Conservation (phyloP, 2,888 invertebrate species). For the Melolontha melolontha region DNA sequence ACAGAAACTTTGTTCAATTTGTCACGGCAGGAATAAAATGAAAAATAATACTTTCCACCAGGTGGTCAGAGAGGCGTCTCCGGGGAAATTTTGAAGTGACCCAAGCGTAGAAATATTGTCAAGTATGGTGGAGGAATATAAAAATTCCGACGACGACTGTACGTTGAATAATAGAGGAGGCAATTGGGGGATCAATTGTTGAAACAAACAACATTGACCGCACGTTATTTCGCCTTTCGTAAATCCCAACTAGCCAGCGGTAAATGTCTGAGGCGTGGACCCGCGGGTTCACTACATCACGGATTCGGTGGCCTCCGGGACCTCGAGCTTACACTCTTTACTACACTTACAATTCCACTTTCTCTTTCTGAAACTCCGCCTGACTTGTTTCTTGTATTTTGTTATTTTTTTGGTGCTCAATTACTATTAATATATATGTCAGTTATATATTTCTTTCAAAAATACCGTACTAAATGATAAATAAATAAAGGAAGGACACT, state of each 20-base stretch:
- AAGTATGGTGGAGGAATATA: conserved; percentile 56
- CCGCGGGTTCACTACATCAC: conserved; percentile 60
- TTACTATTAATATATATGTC: too few species aligned
- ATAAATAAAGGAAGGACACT: too few species aligned
- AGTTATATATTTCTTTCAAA: too few species aligned
- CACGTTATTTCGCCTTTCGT: conserved; percentile 57
- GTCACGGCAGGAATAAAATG: conserved; percentile 49
- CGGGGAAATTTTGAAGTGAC: conserved; percentile 56
- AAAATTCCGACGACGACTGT: conserved; percentile 51
- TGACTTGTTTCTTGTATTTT: conserved; percentile 16
- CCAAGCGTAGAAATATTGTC: conserved; percentile 56
- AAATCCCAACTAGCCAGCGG: conserved; percentile 61
- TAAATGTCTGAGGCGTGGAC: conserved; percentile 56
- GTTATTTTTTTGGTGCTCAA: conserved; percentile 28
- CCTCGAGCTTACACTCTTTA: conserved; percentile 51
- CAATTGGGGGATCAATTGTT: conserved; percentile 59
- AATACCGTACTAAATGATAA: too few species aligned
- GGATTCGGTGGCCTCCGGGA: conserved; percentile 40
- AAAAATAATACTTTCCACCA: conserved; percentile 56
- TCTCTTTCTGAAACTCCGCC: conserved; percentile 54
- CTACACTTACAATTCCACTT: conserved; percentile 53
- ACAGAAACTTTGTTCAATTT: conserved; percentile 44
- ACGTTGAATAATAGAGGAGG: conserved; percentile 58
- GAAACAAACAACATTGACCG: conserved; percentile 59
- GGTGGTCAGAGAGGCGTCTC: conserved; percentile 53